Conservation (phyloP, 2,797 vertebrate genomes). For the Xenentodon cancila region DNA sequence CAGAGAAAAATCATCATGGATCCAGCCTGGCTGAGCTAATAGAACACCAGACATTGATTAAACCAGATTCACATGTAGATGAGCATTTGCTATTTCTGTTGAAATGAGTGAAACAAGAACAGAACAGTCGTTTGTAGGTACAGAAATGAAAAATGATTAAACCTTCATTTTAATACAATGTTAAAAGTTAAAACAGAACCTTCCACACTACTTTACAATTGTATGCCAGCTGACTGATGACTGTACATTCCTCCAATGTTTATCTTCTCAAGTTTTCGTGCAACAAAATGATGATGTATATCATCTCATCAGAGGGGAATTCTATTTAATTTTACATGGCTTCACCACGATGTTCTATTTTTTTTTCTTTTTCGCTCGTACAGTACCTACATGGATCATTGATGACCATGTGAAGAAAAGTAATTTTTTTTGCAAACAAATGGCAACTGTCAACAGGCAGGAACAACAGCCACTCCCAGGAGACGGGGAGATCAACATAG, state of each 20-base stretch:
- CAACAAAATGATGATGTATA: too few species aligned
- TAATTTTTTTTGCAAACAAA: conserved; percentile 25
- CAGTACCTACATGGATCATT: not conserved
- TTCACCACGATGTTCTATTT: too few species aligned
- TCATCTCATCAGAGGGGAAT: too few species aligned
- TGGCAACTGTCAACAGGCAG: conserved; percentile 32
- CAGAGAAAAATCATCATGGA: conserved; percentile 30
- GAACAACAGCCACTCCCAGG: conserved; percentile 54
- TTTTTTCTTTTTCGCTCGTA: not conserved
- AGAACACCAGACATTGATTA: conserved; percentile 15
- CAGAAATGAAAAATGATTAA: conserved; percentile 17
- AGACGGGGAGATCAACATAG: conserved; percentile 50
- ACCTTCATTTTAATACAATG: conserved; percentile 12
- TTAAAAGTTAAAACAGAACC: not conserved
- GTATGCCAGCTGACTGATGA: too few species aligned
- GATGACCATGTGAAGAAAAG: conserved; percentile 6
- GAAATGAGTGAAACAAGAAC: conserved; percentile 12
- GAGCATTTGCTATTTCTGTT: conserved; percentile 12
- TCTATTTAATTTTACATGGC: too few species aligned
- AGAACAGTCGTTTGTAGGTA: conserved; percentile 6
- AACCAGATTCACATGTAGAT: conserved; percentile 14
- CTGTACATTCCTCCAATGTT: too few species aligned
- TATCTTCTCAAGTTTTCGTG: too few species aligned
- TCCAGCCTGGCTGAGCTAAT: conserved; percentile 16
- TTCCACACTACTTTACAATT: too few species aligned